These are phyloP conservation scores for Adelges cooleyi DNA, from an alignment of 1,140 invertebrate species.

Conservation along the genomic window DNA sequence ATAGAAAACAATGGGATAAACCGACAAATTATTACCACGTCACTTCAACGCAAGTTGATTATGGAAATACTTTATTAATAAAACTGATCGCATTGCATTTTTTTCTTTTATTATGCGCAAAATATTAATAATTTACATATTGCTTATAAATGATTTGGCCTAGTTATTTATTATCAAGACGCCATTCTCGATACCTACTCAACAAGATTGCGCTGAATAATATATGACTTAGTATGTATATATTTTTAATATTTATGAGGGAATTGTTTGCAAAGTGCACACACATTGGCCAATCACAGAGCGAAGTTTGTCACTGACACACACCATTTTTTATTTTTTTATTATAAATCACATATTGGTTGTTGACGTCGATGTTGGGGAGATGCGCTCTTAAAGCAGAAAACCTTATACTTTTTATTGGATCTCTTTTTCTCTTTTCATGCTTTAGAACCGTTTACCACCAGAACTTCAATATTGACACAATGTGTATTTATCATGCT, in stretches of 20 bases:
- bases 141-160: constrained; percentile 17
- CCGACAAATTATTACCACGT: too few species aligned
- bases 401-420: constrained; percentile 1
- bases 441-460: not conserved
- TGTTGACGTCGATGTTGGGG: too few species aligned
- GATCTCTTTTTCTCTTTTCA: not conserved
- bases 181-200: not conserved
- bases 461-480: constrained; percentile 11
- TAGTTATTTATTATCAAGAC: not conserved
- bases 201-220: not conserved
- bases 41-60: too few species aligned
- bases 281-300: not conserved
- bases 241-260: constrained; percentile 1
- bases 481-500: not conserved
- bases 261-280: not conserved
- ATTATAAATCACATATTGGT: too few species aligned
- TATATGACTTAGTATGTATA: not conserved
- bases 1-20: too few species aligned
- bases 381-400: too few species aligned
- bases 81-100: constrained; percentile 17
- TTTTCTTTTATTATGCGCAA: not conserved
- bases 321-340: too few species aligned
- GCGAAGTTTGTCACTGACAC: too few species aligned
- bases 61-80: not conserved
- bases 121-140: constrained; percentile 25